Conservation (phyloP, 2,797 vertebrate species). For the Esox masquinongy region DNA sequence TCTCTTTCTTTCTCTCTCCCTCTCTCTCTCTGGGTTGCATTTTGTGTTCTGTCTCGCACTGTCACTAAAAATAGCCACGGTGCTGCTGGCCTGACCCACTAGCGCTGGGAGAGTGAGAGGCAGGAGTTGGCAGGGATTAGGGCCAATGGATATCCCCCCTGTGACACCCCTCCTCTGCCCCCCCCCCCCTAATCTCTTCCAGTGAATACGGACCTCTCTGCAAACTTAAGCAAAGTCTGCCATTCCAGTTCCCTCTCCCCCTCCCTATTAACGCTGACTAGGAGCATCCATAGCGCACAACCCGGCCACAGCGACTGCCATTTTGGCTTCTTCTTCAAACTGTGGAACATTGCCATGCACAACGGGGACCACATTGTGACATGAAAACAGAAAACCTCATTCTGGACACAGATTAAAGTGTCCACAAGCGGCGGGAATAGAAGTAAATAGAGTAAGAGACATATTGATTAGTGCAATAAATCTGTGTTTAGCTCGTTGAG, state of each 20-base stretch:
- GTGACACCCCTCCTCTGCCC: slow-evolving; percentile 47
- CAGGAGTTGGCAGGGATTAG: slow-evolving; percentile 18
- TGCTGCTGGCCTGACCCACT: slow-evolving; percentile 20
- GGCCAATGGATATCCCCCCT: slow-evolving; percentile 25
- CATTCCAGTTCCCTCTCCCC: not conserved
- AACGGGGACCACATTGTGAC: not conserved
- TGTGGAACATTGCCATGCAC: not conserved
- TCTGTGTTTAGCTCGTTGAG: slow-evolving; percentile 41
- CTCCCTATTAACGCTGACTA: not conserved
- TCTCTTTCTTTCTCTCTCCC: slow-evolving; percentile 23
- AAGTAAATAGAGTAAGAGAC: slow-evolving; percentile 19
- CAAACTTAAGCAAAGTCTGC: not conserved
- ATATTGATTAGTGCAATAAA: slow-evolving; percentile 41
- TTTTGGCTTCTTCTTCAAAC: not conserved
- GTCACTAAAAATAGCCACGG: slow-evolving; percentile 37
- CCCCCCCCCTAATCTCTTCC: slow-evolving; percentile 45
- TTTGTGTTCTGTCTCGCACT: slow-evolving; percentile 25
- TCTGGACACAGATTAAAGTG: slow-evolving; percentile 1
- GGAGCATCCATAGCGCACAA: not conserved
- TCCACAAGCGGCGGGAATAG: slow-evolving; percentile 1
- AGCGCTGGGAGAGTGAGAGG: slow-evolving; percentile 14
- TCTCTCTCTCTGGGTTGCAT: slow-evolving; percentile 16
- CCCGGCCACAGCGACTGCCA: not conserved
- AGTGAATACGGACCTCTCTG: slow-evolving; percentile 15
- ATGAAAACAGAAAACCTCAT: not conserved